A percentile compares a stretch with the other conserved stretches of the same genome.
Conservation (phyloP, 2,797 vertebrate genomes). For the Gymnothorax javanicus region DNA sequence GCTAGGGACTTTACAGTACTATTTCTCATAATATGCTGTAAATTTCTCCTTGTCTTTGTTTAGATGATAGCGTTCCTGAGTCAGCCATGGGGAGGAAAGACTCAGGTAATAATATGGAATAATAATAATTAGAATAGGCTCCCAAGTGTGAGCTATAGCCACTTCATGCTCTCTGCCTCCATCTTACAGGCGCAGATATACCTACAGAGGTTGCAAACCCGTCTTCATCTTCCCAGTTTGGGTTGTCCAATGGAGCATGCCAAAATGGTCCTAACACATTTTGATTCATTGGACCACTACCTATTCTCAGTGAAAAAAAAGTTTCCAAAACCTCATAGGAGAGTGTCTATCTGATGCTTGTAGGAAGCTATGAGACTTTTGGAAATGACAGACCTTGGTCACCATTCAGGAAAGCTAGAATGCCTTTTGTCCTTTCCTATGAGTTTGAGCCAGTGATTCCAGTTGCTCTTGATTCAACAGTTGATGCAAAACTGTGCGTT, state of each 20-base stretch:
- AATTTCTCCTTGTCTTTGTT: slow-evolving; percentile 84
- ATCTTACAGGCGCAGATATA: neutral
- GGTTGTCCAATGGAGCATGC: slow-evolving; percentile 32
- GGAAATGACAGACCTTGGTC: slow-evolving; percentile 33
- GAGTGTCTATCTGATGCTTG: slow-evolving; percentile 22
- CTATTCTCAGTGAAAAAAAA: slow-evolving; percentile 37
- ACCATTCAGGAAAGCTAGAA: neutral
- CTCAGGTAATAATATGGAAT: slow-evolving; percentile 86
- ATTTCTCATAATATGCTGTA: slow-evolving; percentile 77
- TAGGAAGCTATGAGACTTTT: slow-evolving; percentile 37
- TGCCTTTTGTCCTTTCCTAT: neutral
- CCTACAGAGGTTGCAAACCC: neutral
- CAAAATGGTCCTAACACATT: neutral
- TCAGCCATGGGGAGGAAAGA: slow-evolving; percentile 89
- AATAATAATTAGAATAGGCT: slow-evolving; percentile 40
- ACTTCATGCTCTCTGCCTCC: neutral
- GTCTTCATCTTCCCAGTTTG: slow-evolving; percentile 37
- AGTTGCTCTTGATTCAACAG: neutral
- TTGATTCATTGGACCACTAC: slow-evolving; percentile 33
- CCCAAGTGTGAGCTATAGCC: neutral
- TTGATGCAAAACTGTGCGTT: neutral
- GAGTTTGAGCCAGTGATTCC: slow-evolving; percentile 2
- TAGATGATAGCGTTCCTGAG: slow-evolving; percentile 90
- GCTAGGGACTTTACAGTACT: slow-evolving; percentile 73
- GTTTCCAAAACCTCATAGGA: slow-evolving; percentile 36